These are phyloP conservation scores for Platysteira castanea DNA, from an alignment of 2,113 vertebrate species.

Conservation along the genomic window DNA sequence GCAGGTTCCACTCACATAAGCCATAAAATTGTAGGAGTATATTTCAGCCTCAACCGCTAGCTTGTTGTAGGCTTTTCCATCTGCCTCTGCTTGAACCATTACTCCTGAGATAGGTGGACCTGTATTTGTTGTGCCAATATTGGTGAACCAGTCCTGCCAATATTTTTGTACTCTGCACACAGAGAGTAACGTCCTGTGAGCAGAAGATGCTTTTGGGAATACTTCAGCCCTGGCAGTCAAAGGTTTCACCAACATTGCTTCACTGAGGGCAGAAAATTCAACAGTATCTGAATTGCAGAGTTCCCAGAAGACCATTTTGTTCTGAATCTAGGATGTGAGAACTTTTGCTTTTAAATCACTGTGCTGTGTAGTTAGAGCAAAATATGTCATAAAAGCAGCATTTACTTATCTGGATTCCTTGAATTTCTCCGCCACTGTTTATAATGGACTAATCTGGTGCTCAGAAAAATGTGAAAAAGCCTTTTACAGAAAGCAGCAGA, in stretches of 20 bases:
- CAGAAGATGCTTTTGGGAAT: neutral
- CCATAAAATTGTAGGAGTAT: neutral
- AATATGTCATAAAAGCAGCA: neutral
- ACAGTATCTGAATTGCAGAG: neutral
- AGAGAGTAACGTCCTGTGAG: neutral
- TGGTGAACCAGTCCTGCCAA: neutral
- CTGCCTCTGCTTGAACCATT: neutral
- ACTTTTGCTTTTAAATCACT: neutral
- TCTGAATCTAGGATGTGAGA: neutral
- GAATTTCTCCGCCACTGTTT: neutral
- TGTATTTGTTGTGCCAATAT: neutral
- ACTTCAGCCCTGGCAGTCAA: neutral
- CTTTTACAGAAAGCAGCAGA: constrained; percentile 4
- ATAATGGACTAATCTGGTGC: neutral
- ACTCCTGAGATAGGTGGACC: neutral
- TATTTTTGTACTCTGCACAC: neutral
- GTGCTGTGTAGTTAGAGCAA: neutral
- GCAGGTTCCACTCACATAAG: neutral
- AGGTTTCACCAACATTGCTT: neutral
- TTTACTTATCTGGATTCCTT: neutral
- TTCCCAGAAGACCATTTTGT: neutral
- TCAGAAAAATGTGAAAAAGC: constrained; percentile 8
- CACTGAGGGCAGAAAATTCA: neutral
- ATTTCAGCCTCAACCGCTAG: neutral
- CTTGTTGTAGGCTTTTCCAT: neutral